Evolutionary conservation across 92 coral and sea anemone species (phyloP).

Genomic region (Palythoa grandis): DNA sequence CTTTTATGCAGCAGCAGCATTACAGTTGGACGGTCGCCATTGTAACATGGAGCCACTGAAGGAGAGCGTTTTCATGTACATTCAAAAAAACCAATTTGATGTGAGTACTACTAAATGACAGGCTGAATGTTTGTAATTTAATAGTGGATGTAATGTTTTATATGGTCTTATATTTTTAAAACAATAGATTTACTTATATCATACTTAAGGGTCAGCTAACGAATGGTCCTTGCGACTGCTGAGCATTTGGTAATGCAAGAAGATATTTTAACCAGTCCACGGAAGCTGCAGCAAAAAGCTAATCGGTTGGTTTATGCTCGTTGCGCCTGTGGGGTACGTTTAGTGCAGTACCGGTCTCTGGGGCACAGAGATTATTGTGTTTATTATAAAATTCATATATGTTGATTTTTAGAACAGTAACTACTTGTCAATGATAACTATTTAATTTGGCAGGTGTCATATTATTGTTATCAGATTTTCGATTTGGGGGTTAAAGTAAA

Average conservation of each 20-base stretch:
- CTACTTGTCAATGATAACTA: not conserved
- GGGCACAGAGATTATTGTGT: not conserved
- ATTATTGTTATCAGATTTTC: no score
- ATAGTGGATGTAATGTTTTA: not conserved
- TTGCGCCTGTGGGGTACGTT: conserved; percentile 7
- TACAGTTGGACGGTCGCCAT: no score
- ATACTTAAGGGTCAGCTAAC: not conserved
- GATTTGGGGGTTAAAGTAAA: not conserved
- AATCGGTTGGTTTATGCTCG: conserved; percentile 13
- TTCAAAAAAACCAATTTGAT: not conserved
- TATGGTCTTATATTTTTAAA: not conserved
- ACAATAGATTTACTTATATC: no score
- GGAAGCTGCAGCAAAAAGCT: not conserved
- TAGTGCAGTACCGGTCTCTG: conserved; percentile 6
- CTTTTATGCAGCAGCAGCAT: no score
- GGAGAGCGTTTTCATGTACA: not conserved
- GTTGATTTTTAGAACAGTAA: not conserved
- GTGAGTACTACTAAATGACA: conserved; percentile 3
- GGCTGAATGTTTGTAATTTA: conserved; percentile 1
- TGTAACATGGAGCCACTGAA: not conserved
- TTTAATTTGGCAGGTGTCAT: not conserved
- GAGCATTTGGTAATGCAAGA: not conserved
- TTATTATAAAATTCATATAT: no score
- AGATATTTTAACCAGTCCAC: not conserved
- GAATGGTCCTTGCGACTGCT: not conserved